Evolutionary conservation across 2,888 invertebrate species (phyloP).

Genomic region (Nephrocerus scutellatus): DNA sequence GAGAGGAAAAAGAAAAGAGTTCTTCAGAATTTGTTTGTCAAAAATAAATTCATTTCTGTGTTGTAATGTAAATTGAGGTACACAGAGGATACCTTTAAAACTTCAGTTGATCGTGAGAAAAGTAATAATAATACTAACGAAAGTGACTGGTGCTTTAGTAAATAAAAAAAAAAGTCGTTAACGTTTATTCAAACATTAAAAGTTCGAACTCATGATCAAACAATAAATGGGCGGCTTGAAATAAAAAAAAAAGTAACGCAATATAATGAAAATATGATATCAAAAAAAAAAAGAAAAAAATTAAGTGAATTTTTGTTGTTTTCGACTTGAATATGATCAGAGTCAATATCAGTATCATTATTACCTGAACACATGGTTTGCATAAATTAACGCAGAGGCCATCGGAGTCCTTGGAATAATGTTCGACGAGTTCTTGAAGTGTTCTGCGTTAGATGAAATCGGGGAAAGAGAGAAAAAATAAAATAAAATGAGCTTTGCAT

Average conservation of each 20-base stretch:
- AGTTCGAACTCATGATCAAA: no score
- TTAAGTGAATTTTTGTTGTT: neutral
- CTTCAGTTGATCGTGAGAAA: no score
- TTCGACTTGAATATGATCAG: conserved; percentile 3
- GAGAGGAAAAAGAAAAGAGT: neutral
- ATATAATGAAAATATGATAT: no score
- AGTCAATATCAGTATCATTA: conserved; percentile 14
- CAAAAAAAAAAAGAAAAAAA: no score
- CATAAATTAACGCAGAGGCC: conserved; percentile 96
- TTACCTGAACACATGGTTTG: conserved; percentile 89
- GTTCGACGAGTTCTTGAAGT: conserved; percentile 92
- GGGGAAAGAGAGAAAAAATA: neutral
- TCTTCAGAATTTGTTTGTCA: conserved; percentile 5
- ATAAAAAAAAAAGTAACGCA: neutral
- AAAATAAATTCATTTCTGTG: no score
- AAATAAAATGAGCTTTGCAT: neutral
- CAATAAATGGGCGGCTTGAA: neutral
- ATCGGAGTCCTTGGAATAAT: conserved; percentile 96
- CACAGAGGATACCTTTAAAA: no score
- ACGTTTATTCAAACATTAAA: no score
- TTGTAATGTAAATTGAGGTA: no score
- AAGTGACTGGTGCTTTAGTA: no score
- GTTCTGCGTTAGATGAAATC: conserved; percentile 53
- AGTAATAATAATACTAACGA: no score
- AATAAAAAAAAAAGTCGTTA: no score